phyloP scores from a whole-genome alignment of 2,797 vertebrate species.

The Hafferia zeledoni region DNA sequence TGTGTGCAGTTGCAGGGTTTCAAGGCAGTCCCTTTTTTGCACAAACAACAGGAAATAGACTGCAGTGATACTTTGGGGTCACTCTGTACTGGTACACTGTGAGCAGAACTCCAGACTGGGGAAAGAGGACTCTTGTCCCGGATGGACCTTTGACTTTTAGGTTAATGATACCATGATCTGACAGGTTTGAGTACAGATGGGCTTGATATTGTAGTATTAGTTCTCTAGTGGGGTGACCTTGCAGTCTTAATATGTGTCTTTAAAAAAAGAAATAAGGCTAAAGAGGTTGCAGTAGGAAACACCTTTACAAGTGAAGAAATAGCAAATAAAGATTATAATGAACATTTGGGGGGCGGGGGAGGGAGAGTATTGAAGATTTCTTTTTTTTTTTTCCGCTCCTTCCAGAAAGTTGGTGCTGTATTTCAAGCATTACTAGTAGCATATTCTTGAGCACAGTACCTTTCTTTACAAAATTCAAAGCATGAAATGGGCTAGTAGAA shows the following conservation, averaged over 20 bases:
- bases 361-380: not conserved
- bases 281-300: not conserved
- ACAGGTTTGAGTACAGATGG: not conserved
- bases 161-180: not conserved
- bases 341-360: not conserved
- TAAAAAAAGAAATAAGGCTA: not conserved
- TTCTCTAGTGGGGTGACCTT: not conserved
- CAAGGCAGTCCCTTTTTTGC: not conserved
- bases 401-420: rapidly evolving
- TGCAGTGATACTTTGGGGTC: not conserved
- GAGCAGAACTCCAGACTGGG: not conserved
- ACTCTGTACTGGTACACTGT: rapidly evolving
- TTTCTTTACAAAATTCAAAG: not conserved
- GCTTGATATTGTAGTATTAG: not conserved
- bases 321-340: not conserved
- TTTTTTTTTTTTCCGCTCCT: rapidly evolving
- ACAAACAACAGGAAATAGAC: not conserved
- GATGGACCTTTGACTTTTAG: not conserved
- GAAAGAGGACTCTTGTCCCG: not conserved
- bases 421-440: not conserved
- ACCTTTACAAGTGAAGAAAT: not conserved
- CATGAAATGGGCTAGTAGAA: not conserved
- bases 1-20: not conserved
- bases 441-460: not conserved
- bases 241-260: not conserved